Conservation (phyloP, 2,797 vertebrate genomes). For the Hydrolagus colliei region DNA sequence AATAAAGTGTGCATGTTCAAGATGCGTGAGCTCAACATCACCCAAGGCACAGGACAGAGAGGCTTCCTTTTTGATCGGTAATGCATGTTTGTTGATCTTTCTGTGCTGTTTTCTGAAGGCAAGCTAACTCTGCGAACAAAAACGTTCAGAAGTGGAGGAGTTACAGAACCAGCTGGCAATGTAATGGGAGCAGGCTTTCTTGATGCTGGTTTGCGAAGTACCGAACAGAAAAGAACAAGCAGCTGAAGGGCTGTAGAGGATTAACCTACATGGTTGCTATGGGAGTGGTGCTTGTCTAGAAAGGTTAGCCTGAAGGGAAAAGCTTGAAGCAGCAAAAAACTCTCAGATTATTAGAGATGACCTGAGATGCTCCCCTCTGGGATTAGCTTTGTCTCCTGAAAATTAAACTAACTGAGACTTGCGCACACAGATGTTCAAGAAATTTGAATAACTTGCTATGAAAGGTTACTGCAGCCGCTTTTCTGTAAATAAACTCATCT, state of each 20-base stretch:
- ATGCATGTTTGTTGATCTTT: too few species aligned
- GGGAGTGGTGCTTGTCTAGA: conserved; percentile 4
- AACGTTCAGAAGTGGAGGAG: too few species aligned
- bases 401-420: conserved; percentile 29
- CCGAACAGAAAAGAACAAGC: not conserved
- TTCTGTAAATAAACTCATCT: not conserved
- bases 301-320: conserved; percentile 23
- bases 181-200: too few species aligned
- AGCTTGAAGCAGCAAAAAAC: conserved; percentile 17
- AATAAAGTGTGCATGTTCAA: too few species aligned
- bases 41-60: too few species aligned
- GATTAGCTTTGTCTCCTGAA: conserved; percentile 11
- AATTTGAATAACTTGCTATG: not conserved
- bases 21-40: too few species aligned
- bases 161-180: too few species aligned
- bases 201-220: not conserved
- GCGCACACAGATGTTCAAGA: not conserved
- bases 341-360: not conserved
- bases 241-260: not conserved
- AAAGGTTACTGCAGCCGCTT: not conserved
- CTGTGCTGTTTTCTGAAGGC: too few species aligned
- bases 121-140: too few species aligned
- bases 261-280: conserved; percentile 19
- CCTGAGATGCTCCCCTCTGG: conserved; percentile 11
- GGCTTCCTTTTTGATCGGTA: too few species aligned